Base-by-base conservation (phyloP, 2,888 invertebrate genomes). In the Shargacucullia verbasci region DNA sequence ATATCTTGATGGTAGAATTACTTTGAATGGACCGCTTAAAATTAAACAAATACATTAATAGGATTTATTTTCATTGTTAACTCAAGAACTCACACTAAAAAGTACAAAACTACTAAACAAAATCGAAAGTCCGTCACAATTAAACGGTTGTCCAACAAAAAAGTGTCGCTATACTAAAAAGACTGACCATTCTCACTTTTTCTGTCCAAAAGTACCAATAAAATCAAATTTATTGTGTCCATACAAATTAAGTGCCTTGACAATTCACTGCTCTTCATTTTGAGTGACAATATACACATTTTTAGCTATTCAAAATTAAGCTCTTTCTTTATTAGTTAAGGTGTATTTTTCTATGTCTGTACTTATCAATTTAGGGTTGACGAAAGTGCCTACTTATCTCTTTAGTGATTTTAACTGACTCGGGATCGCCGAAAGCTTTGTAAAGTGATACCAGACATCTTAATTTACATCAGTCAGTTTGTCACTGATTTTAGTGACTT, bases 161-260 rank as follows among this genome's bases (percentile, higher is more conserved):
- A 71, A 64, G 57, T 79, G 79, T 81, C 65, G 67, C 75, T 60
- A 68, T 70, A 77, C 72, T 79, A 75, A 79, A 79, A 80, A 80
- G 81, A 57, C 73, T 85, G 84, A 80, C 84, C 85, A 83, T 80
- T 82, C 39, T 43, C 68, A 76, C 64, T 81, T 79, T 82, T 86
- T 86, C 15, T 48, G 54, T 59, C 44, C 73, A 81, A 79, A 76
- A 68, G 70, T 73, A 82, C 85, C 75, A 85, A 91, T 92, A 92
- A 92, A 93, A 90, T 64, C 71, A 68, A 85, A 93, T 93, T 93
- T 93, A 93, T 92, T 81, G 79, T 79, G 85, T 86, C 86, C 87
- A 87, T 85, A 83, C 80, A 82, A 65, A 82, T 85, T 85, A 87
- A 81, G 64, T 81, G 67, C 73, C 77, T 60, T 57, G 62, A 86